Evolutionary conservation across 2,888 invertebrate species (phyloP).

Genomic region (Eristalis pertinax): DNA sequence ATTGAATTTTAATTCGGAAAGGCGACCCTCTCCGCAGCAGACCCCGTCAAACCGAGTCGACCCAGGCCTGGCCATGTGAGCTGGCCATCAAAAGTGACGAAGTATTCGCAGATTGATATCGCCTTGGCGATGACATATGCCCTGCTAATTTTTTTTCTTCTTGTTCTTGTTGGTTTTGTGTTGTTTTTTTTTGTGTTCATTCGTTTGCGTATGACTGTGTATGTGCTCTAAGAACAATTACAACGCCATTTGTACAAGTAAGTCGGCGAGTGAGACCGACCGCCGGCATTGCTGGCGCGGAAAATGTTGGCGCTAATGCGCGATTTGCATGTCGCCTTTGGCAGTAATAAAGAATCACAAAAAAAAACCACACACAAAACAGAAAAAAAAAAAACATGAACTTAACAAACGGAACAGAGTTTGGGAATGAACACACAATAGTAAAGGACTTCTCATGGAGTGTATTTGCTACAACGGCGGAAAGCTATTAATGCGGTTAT

Average conservation of each 20-base stretch:
- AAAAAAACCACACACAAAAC: constrained; percentile 35
- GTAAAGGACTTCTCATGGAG: constrained; percentile 49
- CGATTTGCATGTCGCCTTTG: constrained; percentile 73
- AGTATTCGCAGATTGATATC: constrained; percentile 70
- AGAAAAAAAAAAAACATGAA: not conserved
- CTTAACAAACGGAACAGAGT: constrained; percentile 28
- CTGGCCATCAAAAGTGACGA: constrained; percentile 69
- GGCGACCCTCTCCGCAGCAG: constrained; percentile 15
- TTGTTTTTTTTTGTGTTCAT: not conserved
- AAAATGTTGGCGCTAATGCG: constrained; percentile 73
- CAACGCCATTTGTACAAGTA: constrained; percentile 65
- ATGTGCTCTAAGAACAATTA: constrained; percentile 65
- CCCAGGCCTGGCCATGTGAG: constrained; percentile 31
- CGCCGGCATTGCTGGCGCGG: constrained; percentile 42
- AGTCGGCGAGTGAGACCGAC: constrained; percentile 30
- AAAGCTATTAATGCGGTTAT: constrained; percentile 71
- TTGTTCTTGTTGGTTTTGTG: not conserved
- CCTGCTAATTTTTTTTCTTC: constrained; percentile 37
- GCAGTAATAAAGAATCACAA: constrained; percentile 61
- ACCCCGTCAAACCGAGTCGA: not conserved
- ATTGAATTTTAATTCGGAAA: constrained; percentile 62
- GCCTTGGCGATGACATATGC: constrained; percentile 70
- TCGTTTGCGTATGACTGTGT: not conserved
- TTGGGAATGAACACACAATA: constrained; percentile 40
- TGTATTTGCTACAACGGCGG: constrained; percentile 48